Base-by-base conservation (phyloP, 1,140 invertebrate species). In the Drosophila lacteicornis region DNA sequence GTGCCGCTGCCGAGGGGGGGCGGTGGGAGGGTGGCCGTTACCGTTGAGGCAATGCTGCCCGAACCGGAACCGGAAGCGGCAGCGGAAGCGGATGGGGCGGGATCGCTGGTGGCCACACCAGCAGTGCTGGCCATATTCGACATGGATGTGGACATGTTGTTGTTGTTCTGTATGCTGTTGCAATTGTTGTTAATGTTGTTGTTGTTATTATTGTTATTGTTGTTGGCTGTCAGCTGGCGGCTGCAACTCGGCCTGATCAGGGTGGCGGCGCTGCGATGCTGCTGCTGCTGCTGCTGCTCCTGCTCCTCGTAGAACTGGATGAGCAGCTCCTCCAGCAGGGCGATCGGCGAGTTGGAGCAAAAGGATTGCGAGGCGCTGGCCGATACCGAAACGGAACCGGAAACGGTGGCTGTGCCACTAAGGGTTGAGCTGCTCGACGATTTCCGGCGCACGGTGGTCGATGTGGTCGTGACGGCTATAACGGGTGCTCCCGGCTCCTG, bases 251-350 rank as follows among this genome's bases (percentile, higher is more conserved):
- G 51, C 62, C 45, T 79, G 51, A 51, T 73, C 63, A 45, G 43
- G 56, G 25, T 51, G 56, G 25, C 49, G 51, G 50, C 19, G 50
- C 71, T 70, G 49, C 76, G 59, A 15, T 78, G 71, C 43, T 68
- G 67, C 57, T 83, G 83, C 60, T 86, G 80, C 25, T 78, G 71
- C 43, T 68, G 67, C 57, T 83, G 83, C 60, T 86, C 84, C 25
- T 85, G 91, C 53, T 91, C 86, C 51, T 92, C 91, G 91, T 92
- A 92, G 43, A 92, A 86, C 51, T 92, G 86, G 22, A 92, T 76
- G 3, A 92, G 75, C 57, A 92, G 36, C 70, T 92, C 91, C 46
- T 92, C 91, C 7, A 92, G 78, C 59, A 92, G 60, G 4, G 74
- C 63, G 40, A 91, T 91, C 27, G 82, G 74, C 33, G 65, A 75